phyloP scores from a whole-genome alignment of 2,797 vertebrate species.

The Choloepus didactylus region DNA sequence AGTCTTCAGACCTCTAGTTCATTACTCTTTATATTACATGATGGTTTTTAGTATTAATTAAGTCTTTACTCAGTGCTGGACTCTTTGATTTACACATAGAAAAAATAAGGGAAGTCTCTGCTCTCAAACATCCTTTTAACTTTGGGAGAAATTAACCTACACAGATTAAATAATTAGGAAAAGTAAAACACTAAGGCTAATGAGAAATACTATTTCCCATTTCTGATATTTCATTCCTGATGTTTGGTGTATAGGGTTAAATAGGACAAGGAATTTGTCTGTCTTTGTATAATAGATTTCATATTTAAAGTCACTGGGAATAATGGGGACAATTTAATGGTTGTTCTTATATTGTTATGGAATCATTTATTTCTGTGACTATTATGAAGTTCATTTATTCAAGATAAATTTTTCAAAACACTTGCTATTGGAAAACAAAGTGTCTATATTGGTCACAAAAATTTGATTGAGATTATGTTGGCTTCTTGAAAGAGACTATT shows the following conservation, averaged over 20 bases:
- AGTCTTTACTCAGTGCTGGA: not conserved
- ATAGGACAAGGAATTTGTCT: constrained; percentile 61
- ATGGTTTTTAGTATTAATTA: constrained; percentile 1
- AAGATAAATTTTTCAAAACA: constrained; percentile 59
- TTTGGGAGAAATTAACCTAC: not conserved
- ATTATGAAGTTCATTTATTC: constrained; percentile 61
- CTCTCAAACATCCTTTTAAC: not conserved
- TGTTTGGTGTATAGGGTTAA: constrained; percentile 64
- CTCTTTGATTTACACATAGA: not conserved
- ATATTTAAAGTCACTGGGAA: constrained; percentile 64
- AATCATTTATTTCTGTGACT: constrained; percentile 57
- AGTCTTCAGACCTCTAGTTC: not conserved
- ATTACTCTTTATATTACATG: not conserved
- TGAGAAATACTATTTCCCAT: not conserved
- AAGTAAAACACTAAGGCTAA: not conserved
- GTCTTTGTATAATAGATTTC: constrained; percentile 73
- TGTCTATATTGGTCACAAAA: constrained; percentile 19
- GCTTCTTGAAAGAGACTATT: constrained; percentile 55
- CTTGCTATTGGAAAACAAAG: constrained; percentile 56
- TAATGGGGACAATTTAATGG: constrained; percentile 45
- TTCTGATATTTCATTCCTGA: constrained; percentile 10
- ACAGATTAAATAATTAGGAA: not conserved
- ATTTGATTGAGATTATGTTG: constrained; percentile 47
- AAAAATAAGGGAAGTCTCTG: not conserved
- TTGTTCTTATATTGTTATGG: constrained; percentile 51